These are phyloP conservation scores for Electrona antarctica DNA, from an alignment of 2,113 vertebrate species.

Conservation along the genomic window DNA sequence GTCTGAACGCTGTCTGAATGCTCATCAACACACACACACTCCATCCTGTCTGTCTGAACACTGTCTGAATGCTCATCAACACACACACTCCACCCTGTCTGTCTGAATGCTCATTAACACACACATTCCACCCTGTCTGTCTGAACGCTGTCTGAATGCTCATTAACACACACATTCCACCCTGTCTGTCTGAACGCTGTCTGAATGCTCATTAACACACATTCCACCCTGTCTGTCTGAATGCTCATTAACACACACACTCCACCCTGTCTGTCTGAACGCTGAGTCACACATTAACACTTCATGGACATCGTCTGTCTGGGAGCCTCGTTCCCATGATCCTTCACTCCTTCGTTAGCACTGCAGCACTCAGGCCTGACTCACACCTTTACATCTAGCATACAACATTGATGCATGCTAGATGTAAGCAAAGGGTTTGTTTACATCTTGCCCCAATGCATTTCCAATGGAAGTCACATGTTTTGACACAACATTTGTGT, in stretches of 20 bases:
- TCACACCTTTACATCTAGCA: no score
- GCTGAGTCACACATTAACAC: constrained; percentile 13
- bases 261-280: no score
- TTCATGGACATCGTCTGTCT: constrained; percentile 19
- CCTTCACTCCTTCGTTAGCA: not conserved
- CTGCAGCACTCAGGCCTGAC: no score
- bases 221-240: constrained; percentile 21
- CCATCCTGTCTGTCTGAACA: constrained; percentile 8
- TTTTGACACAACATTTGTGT: no score
- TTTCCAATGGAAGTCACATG: no score
- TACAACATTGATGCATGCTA: no score
- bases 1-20: not conserved
- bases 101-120: constrained; percentile 45
- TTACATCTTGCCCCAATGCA: no score
- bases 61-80: no score
- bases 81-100: not conserved
- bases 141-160: not conserved
- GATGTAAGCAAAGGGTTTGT: no score
- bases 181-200: constrained; percentile 8
- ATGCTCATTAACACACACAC: constrained; percentile 44
- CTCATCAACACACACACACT: constrained; percentile 16
- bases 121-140: constrained; percentile 18
- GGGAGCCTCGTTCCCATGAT: no score
- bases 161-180: constrained; percentile 22
- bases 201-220: no score